Percentiles rank a stretch among this genome's conserved stretches.
Evolutionary conservation across 2,797 vertebrate genomes (phyloP).

Genomic region (Ambastaia sidthimunki): DNA sequence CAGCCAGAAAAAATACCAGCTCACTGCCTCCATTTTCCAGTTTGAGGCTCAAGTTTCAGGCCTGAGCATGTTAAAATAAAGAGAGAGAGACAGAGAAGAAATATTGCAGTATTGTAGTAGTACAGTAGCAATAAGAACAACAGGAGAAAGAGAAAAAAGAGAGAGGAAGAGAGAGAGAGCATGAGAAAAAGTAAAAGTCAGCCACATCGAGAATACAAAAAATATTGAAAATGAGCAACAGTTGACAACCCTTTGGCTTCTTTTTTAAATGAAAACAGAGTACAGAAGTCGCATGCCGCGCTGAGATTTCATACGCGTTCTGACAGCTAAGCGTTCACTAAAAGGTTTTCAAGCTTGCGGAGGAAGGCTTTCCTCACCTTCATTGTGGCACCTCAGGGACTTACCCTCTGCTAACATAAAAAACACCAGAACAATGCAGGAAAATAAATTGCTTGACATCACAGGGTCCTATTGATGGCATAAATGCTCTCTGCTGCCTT

Average conservation of each 20-base stretch:
- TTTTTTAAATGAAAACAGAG: conserved; percentile 38
- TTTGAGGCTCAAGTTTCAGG: not conserved
- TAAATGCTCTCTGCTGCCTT: conserved; percentile 40
- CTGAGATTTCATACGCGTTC: conserved; percentile 28
- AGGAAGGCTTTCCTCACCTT: conserved; percentile 44
- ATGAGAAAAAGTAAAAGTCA: conserved; percentile 25
- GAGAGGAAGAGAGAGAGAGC: conserved; percentile 3
- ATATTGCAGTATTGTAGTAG: not conserved
- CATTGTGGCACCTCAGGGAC: conserved; percentile 46
- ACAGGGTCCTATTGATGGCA: conserved; percentile 44
- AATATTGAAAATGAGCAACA: conserved; percentile 26
- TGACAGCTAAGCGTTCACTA: conserved; percentile 43
- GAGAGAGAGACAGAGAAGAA: not conserved
- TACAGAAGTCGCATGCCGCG: conserved; percentile 20
- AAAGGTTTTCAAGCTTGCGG: conserved; percentile 39
- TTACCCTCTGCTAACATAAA: conserved; percentile 41
- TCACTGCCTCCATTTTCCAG: not conserved
- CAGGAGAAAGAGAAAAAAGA: not conserved
- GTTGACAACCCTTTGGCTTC: conserved; percentile 40
- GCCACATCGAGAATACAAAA: conserved; percentile 17
- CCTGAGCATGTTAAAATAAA: conserved; percentile 18
- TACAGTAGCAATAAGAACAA: conserved; percentile 8
- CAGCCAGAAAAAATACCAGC: conserved; percentile 3
- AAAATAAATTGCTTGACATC: conserved; percentile 55
- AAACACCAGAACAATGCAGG: conserved; percentile 42